phyloP scores from a whole-genome alignment of 2,797 vertebrate species.

The Knipowitschia caucasica region DNA sequence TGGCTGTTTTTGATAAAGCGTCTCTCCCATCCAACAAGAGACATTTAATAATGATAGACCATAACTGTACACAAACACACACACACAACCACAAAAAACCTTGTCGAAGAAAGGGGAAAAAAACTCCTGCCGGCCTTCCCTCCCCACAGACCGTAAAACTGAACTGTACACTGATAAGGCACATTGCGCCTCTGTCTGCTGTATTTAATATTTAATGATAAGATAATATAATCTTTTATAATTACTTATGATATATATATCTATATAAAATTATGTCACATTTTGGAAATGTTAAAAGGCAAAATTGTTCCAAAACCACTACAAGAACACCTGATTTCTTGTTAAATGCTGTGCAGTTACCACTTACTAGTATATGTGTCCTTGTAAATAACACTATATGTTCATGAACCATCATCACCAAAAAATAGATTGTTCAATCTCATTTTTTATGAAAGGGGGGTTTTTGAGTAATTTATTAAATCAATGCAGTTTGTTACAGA shows the following conservation, averaged over 20 bases:
- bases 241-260: neutral
- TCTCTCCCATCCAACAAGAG: slow-evolving; percentile 87
- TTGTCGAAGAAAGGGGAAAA: slow-evolving; percentile 72
- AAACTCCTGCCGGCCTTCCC: slow-evolving; percentile 56
- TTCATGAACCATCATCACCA: too few relatives aligned
- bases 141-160: slow-evolving; percentile 34
- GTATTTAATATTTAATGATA: slow-evolving; percentile 1
- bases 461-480: too few relatives aligned
- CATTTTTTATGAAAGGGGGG: too few relatives aligned
- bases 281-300: too few relatives aligned
- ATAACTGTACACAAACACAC: slow-evolving; percentile 82
- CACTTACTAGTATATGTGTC: too few relatives aligned
- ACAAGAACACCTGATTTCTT: too few relatives aligned
- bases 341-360: too few relatives aligned
- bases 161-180: neutral
- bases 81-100: too few relatives aligned
- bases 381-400: too few relatives aligned
- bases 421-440: too few relatives aligned
- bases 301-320: too few relatives aligned
- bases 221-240: neutral
- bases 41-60: slow-evolving; percentile 94
- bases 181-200: neutral
- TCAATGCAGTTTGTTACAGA: too few relatives aligned
- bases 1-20: slow-evolving; percentile 89
- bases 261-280: neutral